Conservation (phyloP, 2,888 invertebrate species). For the Dioctria linearis region DNA sequence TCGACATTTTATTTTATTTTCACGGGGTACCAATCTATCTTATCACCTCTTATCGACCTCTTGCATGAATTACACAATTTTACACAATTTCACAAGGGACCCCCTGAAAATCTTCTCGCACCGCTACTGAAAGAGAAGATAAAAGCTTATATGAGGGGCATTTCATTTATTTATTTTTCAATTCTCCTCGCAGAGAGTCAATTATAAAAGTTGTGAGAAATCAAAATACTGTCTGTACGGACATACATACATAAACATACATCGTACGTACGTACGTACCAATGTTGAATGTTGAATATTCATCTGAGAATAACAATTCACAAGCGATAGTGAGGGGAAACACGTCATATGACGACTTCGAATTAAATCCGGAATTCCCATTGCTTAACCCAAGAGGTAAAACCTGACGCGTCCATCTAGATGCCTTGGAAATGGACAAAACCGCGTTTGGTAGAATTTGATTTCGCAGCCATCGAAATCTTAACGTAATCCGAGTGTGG, state of each 20-base stretch:
- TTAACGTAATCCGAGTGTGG: too few species aligned
- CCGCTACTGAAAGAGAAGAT: neutral
- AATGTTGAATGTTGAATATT: neutral
- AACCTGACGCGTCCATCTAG: neutral
- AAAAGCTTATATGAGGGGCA: neutral
- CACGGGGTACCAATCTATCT: too few species aligned
- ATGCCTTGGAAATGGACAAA: neutral
- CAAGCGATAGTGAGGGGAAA: neutral
- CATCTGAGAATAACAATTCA: neutral
- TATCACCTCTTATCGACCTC: too few species aligned
- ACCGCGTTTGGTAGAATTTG: too few species aligned
- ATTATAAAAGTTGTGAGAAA: too few species aligned
- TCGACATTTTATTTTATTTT: too few species aligned
- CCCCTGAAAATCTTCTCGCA: neutral
- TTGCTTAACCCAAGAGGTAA: neutral
- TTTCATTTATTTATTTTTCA: too few species aligned
- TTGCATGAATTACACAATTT: neutral
- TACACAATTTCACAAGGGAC: neutral
- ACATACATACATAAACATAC: too few species aligned
- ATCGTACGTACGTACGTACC: neutral
- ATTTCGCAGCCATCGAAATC: too few species aligned
- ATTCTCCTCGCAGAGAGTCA: too few species aligned
- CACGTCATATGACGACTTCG: neutral
- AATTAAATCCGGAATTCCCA: neutral
- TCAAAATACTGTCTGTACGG: too few species aligned